These are phyloP conservation scores for Charadrius vociferus DNA, from an alignment of 2,113 vertebrate species.

Conservation along the genomic window DNA sequence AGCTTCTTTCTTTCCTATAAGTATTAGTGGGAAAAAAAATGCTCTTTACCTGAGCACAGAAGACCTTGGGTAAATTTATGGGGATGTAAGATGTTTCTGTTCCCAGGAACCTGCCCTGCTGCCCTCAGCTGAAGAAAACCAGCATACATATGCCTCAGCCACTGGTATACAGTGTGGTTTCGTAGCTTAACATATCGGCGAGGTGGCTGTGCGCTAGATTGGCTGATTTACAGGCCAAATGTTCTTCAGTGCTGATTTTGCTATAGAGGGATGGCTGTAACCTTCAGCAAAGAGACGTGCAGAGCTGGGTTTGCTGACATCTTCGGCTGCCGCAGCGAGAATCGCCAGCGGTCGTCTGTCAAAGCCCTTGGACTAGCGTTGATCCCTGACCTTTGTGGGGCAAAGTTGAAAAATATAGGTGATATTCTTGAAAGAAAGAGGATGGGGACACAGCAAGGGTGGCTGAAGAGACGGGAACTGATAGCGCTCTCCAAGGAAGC, in stretches of 20 bases:
- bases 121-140: not conserved
- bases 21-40: not conserved
- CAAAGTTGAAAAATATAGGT: not conserved
- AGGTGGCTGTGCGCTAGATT: not conserved
- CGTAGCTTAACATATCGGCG: not conserved
- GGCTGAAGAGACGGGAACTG: not conserved
- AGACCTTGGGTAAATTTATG: not conserved
- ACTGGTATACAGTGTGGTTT: not conserved
- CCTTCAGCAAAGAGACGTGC: not conserved
- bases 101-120: not conserved
- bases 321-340: not conserved
- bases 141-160: not conserved
- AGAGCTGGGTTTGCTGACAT: not conserved
- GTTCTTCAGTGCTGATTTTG: not conserved
- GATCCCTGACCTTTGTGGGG: not conserved
- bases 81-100: not conserved
- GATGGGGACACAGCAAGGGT: not conserved
- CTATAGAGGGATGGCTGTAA: not conserved
- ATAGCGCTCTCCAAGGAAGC: not conserved
- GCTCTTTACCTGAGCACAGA: not conserved
- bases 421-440: not conserved
- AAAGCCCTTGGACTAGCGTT: not conserved
- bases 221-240: not conserved
- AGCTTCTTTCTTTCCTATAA: not conserved
- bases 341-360: not conserved